Conservation (phyloP, 2,888 invertebrate genomes). For the Theretra japonica region DNA sequence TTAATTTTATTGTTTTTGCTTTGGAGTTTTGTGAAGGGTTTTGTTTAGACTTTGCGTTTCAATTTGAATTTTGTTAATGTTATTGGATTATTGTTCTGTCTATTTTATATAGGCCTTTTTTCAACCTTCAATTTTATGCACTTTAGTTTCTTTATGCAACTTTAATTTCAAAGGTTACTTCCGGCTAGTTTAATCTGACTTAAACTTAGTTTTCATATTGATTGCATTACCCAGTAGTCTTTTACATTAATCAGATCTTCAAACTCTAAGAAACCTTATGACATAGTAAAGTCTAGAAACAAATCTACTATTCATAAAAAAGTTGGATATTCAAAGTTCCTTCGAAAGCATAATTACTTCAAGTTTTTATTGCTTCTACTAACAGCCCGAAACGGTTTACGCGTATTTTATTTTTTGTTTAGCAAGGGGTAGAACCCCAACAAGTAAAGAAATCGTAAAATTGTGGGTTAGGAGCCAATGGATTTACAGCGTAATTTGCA, state of each 20-base stretch:
- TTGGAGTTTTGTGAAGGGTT: too few species aligned
- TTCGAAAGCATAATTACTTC: slow-evolving; percentile 31
- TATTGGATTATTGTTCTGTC: too few species aligned
- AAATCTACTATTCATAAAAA: slow-evolving; percentile 21
- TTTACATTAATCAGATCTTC: neutral
- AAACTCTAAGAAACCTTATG: neutral
- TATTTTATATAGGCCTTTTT: too few species aligned
- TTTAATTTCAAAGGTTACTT: too few species aligned
- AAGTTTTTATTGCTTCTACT: slow-evolving; percentile 33
- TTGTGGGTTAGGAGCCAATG: slow-evolving; percentile 40
- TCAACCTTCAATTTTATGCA: too few species aligned
- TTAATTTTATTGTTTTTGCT: neutral
- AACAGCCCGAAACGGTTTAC: slow-evolving; percentile 36
- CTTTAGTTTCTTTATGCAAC: too few species aligned
- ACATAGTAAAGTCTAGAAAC: slow-evolving; percentile 27
- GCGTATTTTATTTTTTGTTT: slow-evolving; percentile 47
- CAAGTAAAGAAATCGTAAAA: slow-evolving; percentile 14
- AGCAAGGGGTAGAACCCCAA: slow-evolving; percentile 42
- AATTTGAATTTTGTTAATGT: too few species aligned
- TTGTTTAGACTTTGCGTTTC: too few species aligned
- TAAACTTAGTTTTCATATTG: too few species aligned
- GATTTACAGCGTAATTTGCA: slow-evolving; percentile 43
- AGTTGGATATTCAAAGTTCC: slow-evolving; percentile 11
- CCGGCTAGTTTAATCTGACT: too few species aligned
- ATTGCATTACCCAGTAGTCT: too few species aligned